Percentiles rank a stretch among this genome's conserved stretches.
These are phyloP conservation scores for Criorhina ranunculi DNA, from an alignment of 2,888 invertebrate species.

Conservation along the genomic window DNA sequence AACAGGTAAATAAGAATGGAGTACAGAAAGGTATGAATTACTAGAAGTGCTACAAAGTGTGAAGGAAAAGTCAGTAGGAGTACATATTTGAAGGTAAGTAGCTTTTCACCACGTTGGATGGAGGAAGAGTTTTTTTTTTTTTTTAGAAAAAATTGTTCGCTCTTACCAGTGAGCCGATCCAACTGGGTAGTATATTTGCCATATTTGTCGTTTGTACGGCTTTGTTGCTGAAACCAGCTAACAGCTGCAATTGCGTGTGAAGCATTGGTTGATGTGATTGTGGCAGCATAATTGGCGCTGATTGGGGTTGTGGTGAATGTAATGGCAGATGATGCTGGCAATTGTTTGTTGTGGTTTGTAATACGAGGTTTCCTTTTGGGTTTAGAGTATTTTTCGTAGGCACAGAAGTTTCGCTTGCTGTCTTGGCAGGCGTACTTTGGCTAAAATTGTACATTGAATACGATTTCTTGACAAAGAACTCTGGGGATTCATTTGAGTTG, in stretches of 20 bases:
- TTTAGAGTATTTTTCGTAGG: background rate
- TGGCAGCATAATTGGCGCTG: constrained; percentile 12
- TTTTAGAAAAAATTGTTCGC: constrained; percentile 35
- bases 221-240: constrained; percentile 35
- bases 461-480: constrained; percentile 51
- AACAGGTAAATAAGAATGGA: constrained; percentile 25
- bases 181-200: constrained; percentile 55
- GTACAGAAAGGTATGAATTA: background rate
- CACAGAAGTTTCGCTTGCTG: background rate
- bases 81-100: constrained; percentile 29
- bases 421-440: constrained; percentile 26
- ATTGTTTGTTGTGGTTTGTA: constrained; percentile 16
- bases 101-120: constrained; percentile 57
- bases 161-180: constrained; percentile 67
- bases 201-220: constrained; percentile 38
- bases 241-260: constrained; percentile 30
- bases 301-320: constrained; percentile 15
- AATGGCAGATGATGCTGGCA: constrained; percentile 10
- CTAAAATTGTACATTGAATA: constrained; percentile 52
- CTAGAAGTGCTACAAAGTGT: constrained; percentile 40
- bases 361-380: constrained; percentile 6
- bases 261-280: constrained; percentile 23
- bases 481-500: constrained; percentile 46
- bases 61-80: constrained; percentile 16
- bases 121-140: constrained; percentile 34